phyloP scores from a whole-genome alignment of 2,113 vertebrate species.

The Megaleporinus macrocephalus region DNA sequence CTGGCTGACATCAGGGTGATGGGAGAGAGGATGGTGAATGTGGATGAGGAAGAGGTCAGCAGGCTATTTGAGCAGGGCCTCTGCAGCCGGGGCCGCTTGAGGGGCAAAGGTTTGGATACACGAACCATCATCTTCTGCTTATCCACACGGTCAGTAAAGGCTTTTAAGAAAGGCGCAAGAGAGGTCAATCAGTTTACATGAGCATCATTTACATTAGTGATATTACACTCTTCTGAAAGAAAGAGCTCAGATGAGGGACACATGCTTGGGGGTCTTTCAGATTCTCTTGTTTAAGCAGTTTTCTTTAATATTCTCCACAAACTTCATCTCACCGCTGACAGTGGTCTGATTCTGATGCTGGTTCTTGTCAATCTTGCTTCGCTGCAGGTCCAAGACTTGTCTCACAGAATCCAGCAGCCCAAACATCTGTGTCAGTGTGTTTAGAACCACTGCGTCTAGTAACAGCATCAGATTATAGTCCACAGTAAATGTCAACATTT shows the following conservation, averaged over 20 bases:
- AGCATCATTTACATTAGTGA: not conserved
- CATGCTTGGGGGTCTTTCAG: not conserved
- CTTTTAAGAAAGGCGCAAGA: constrained; percentile 55
- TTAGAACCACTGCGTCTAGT: constrained; percentile 83
- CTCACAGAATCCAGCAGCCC: constrained; percentile 84
- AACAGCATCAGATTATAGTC: constrained; percentile 3
- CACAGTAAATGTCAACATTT: not conserved
- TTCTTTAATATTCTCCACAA: not conserved
- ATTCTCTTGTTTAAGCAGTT: not conserved
- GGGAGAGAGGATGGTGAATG: constrained; percentile 80
- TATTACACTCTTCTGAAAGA: not conserved
- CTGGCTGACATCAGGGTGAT: constrained; percentile 77
- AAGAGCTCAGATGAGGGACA: no score
- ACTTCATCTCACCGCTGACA: constrained; percentile 67
- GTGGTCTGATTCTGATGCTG: constrained; percentile 82
- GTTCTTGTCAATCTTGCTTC: constrained; percentile 80
- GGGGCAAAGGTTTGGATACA: constrained; percentile 72
- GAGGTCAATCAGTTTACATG: not conserved
- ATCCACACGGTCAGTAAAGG: constrained; percentile 83
- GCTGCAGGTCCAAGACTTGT: constrained; percentile 83
- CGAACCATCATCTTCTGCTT: constrained; percentile 82
- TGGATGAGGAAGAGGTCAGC: constrained; percentile 75
- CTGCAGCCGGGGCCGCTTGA: constrained; percentile 83
- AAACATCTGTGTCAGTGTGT: constrained; percentile 84
- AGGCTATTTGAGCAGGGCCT: constrained; percentile 79